Conservation (phyloP, 2,797 vertebrate genomes). For the Pseudocheirus occidentalis region DNA sequence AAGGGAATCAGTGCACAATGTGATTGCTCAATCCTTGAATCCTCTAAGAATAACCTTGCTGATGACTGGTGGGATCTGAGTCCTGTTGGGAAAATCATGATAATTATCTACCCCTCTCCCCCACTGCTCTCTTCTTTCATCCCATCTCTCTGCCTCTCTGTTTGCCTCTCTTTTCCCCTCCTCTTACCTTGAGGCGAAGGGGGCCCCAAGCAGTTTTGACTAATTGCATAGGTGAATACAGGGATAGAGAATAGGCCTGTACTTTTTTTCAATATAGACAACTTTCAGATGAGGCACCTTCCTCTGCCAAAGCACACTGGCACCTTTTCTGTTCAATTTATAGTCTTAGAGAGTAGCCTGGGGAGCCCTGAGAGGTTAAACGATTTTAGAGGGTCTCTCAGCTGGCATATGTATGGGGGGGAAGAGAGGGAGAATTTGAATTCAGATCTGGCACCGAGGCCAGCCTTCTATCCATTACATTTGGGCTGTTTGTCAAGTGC, state of each 20-base stretch:
- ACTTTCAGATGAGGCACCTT: not conserved
- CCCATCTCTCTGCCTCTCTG: too few relatives aligned
- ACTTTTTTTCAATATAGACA: not conserved
- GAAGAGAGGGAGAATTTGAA: not conserved
- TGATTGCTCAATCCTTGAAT: not conserved
- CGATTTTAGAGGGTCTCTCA: not conserved
- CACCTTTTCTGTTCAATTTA: not conserved
- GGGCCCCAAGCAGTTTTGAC: not conserved
- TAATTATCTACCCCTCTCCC: not conserved
- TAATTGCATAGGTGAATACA: not conserved
- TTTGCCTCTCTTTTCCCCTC: too few relatives aligned
- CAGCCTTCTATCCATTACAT: not conserved
- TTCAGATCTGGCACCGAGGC: not conserved
- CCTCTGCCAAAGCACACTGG: not conserved
- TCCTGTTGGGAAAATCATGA: not conserved
- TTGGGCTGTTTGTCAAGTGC: not conserved
- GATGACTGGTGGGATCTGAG: not conserved
- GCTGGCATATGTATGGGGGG: not conserved
- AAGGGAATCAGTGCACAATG: not conserved
- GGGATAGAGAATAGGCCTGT: not conserved
- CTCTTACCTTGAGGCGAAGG: too few relatives aligned
- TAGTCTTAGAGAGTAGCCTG: not conserved
- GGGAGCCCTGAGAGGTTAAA: not conserved
- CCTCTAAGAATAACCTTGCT: not conserved
- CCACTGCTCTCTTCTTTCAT: not conserved